Conservation (phyloP, 2,113 vertebrate genomes). For the Anarhynchus alexandrinus region DNA sequence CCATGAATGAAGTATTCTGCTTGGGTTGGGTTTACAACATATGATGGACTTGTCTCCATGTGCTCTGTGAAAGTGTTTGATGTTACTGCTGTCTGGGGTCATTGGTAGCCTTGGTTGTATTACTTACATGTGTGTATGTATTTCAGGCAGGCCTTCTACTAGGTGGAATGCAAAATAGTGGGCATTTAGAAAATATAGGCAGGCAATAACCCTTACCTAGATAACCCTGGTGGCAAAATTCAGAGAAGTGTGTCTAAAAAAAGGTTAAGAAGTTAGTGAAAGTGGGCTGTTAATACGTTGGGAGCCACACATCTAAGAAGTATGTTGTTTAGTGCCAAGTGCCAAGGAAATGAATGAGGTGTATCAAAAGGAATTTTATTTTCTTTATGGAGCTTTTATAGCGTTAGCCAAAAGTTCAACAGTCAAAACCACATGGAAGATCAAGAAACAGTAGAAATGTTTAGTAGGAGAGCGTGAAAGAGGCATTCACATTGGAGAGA, state of each 20-base stretch:
- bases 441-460: conserved; percentile 29
- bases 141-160: neutral
- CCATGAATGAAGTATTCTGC: neutral
- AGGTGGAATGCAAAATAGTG: neutral
- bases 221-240: neutral
- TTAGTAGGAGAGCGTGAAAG: conserved; percentile 26
- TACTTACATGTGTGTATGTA: fast-evolving
- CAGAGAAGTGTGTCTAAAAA: neutral
- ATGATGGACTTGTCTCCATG: neutral
- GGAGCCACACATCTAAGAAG: neutral
- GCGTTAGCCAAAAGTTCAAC: neutral
- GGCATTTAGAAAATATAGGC: neutral
- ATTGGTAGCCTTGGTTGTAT: neutral
- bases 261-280: neutral
- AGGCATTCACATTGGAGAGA: conserved; percentile 20
- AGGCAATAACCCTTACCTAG: neutral
- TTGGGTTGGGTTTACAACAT: neutral
- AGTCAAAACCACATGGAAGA: conserved; percentile 44
- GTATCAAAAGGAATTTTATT: conserved; percentile 43
- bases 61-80: neutral
- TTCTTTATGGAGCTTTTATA: conserved; percentile 17
- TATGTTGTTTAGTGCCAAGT: neutral
- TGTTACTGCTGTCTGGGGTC: neutral
- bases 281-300: neutral
- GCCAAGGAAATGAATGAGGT: conserved; percentile 49